Percentiles rank a stretch among this genome's conserved stretches.
phyloP scores from a whole-genome alignment of 2,888 invertebrate species.

The Thelaira solivaga region DNA sequence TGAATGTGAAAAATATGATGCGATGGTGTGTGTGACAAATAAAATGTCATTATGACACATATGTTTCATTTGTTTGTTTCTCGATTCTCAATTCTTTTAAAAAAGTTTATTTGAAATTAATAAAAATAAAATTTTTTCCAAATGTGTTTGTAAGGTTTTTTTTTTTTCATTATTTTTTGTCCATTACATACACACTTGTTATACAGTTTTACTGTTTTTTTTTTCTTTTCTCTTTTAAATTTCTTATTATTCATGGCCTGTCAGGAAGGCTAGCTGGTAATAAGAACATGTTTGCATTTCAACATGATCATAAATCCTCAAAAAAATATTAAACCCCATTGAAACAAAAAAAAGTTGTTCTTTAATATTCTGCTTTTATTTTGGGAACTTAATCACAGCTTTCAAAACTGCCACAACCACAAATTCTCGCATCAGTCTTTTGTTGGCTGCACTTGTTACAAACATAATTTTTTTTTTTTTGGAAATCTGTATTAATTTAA shows the following conservation, averaged over 20 bases:
- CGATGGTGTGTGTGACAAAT: neutral
- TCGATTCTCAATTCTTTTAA: neutral
- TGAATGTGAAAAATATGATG: constrained; percentile 32
- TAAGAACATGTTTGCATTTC: constrained; percentile 71
- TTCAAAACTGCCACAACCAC: constrained; percentile 61
- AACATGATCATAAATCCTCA: constrained; percentile 71
- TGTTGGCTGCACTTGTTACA: constrained; percentile 47
- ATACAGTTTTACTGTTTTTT: neutral
- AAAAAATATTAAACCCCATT: constrained; percentile 37
- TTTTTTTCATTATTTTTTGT: neutral
- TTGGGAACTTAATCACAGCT: constrained; percentile 64
- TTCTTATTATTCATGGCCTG: constrained; percentile 45
- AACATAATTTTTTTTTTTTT: constrained; percentile 37
- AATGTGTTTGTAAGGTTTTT: constrained; percentile 19
- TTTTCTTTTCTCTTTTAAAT: neutral
- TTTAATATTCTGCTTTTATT: constrained; percentile 41
- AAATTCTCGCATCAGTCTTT: constrained; percentile 56
- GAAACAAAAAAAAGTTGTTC: constrained; percentile 8
- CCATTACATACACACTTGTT: constrained; percentile 1
- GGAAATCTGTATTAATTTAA: neutral
- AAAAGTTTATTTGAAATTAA: constrained; percentile 24
- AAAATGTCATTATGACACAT: constrained; percentile 48
- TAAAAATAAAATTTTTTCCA: constrained; percentile 24
- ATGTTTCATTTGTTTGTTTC: constrained; percentile 17
- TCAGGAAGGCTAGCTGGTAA: constrained; percentile 47